A percentile compares a stretch with the other conserved stretches of the same genome.
Conservation (phyloP, 2,113 vertebrate species). For the Actenoides hombroni region DNA sequence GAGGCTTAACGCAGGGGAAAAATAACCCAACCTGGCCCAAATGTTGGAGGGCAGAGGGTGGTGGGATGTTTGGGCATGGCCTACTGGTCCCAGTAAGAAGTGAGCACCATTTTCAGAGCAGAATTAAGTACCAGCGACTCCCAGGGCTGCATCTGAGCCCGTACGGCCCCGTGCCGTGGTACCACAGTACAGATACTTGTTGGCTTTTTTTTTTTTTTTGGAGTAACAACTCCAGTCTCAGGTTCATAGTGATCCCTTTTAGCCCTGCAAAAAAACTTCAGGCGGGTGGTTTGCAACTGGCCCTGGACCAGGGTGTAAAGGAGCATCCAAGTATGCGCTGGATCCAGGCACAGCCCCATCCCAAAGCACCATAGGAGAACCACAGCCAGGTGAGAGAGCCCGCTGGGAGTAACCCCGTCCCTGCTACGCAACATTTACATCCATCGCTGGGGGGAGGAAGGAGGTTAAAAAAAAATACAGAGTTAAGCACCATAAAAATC, state of each 20-base stretch:
- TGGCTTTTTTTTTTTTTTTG: neutral
- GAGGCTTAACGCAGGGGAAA: neutral
- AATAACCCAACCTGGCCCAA: neutral
- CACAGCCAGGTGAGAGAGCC: neutral
- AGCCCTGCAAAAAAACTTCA: neutral
- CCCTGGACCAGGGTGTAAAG: neutral
- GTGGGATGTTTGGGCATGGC: neutral
- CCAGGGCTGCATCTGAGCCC: neutral
- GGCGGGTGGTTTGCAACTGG: neutral
- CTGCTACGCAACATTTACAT: neutral
- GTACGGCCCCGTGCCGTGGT: neutral
- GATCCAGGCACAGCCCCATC: neutral
- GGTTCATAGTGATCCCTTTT: neutral
- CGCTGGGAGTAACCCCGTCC: neutral
- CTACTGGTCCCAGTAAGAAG: neutral
- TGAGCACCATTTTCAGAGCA: conserved; percentile 39
- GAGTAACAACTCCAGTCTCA: neutral
- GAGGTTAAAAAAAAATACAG: conserved; percentile 9
- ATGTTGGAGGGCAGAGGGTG: neutral
- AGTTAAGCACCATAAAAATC: conserved; percentile 73
- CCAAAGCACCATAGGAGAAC: conserved; percentile 39
- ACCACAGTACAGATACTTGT: neutral
- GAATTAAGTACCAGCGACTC: neutral
- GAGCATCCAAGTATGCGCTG: rapidly evolving
- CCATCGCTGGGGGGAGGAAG: neutral